Conservation (phyloP, 2,113 vertebrate species). For the Grantiella picta region DNA sequence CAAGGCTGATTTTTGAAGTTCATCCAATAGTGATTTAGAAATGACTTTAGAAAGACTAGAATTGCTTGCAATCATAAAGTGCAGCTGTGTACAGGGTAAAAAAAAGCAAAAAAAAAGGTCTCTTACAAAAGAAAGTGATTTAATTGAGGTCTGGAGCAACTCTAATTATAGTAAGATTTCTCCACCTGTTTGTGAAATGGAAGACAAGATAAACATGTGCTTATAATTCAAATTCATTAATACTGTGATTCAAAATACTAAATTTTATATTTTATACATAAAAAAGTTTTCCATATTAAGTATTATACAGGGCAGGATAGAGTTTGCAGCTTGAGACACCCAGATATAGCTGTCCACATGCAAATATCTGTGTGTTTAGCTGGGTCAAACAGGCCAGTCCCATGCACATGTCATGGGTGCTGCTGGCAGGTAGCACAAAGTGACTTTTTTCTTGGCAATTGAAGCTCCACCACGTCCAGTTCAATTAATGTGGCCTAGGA, state of each 20-base stretch:
- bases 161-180: not conserved
- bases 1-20: not conserved
- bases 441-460: not conserved
- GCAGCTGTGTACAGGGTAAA: not conserved
- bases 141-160: not conserved
- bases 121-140: not conserved
- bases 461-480: not conserved
- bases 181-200: not conserved
- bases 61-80: not conserved
- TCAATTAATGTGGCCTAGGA: not conserved
- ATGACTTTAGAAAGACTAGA: not conserved
- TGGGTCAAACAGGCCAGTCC: not conserved
- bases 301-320: not conserved
- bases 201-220: not conserved
- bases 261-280: not conserved
- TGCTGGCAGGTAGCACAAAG: not conserved
- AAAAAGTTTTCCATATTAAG: not conserved
- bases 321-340: not conserved
- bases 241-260: not conserved
- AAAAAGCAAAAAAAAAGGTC: not conserved
- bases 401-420: not conserved
- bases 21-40: not conserved
- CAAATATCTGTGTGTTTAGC: not conserved
- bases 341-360: not conserved
- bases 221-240: not conserved